phyloP scores from a whole-genome alignment of 2,113 vertebrate genomes.

The Osmerus mordax region DNA sequence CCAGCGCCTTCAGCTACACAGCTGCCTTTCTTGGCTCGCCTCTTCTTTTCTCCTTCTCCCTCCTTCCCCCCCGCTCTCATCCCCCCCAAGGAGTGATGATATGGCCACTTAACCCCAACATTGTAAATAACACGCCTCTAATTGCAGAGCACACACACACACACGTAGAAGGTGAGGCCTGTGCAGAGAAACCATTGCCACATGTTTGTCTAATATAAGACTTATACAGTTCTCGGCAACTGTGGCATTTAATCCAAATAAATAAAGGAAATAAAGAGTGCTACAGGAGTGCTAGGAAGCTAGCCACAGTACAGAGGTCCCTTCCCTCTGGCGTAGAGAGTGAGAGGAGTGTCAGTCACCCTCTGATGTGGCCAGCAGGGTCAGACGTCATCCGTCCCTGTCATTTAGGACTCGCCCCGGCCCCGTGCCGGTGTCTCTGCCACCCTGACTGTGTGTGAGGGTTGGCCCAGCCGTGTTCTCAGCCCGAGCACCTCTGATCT shows the following conservation, averaged over 20 bases:
- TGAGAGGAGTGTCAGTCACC: conserved; percentile 40
- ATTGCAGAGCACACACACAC: conserved; percentile 10
- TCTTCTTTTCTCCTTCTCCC: conserved; percentile 2
- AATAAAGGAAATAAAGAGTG: neutral
- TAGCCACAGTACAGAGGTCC: neutral
- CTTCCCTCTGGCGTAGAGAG: conserved; percentile 14
- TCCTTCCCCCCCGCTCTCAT: neutral
- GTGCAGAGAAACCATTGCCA: conserved; percentile 20
- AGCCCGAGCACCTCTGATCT: conserved; percentile 64
- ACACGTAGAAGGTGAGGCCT: conserved; percentile 11
- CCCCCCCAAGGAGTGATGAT: conserved; percentile 6
- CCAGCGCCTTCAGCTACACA: conserved; percentile 41
- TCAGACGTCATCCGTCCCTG: conserved; percentile 39
- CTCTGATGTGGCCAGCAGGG: conserved; percentile 47
- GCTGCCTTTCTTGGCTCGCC: conserved; percentile 39
- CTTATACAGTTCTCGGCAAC: conserved; percentile 12
- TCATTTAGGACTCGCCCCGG: conserved; percentile 61
- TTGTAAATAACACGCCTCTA: conserved; percentile 7
- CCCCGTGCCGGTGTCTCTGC: conserved; percentile 37
- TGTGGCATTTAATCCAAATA: neutral
- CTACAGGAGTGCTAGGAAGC: neutral
- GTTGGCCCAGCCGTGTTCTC: conserved; percentile 41
- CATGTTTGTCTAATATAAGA: conserved; percentile 25
- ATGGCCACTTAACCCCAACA: neutral
- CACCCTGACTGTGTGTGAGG: conserved; percentile 31